Evolutionary conservation across 2,113 vertebrate species (phyloP).

Genomic region (Chunga burmeisteri): DNA sequence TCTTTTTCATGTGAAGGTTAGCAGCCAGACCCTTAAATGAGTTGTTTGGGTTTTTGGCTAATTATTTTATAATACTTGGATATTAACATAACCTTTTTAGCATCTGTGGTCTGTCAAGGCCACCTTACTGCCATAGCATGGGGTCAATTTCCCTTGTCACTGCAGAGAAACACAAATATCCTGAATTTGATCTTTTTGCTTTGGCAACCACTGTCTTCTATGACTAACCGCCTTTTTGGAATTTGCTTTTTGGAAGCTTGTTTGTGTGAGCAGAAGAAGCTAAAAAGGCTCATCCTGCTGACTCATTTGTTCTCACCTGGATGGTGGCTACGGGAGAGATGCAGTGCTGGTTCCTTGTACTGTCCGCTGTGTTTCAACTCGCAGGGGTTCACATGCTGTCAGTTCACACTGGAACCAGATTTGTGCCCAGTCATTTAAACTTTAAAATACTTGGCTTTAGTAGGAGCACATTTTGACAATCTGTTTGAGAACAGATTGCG

Average conservation of each 20-base stretch:
- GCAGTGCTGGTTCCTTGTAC: not conserved
- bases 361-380: not conserved
- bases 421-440: not conserved
- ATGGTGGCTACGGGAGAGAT: not conserved
- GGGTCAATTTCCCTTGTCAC: not conserved
- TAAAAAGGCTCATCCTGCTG: not conserved
- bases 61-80: not conserved
- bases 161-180: not conserved
- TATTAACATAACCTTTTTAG: not conserved
- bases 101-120: not conserved
- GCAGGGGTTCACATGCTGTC: not conserved
- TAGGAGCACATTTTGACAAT: not conserved
- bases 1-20: not conserved
- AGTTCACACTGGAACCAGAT: not conserved
- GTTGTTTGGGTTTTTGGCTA: fast-evolving
- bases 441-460: not conserved
- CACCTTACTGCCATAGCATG: not conserved
- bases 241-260: not conserved
- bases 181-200: not conserved
- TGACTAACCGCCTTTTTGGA: not conserved
- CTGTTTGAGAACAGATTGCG: not conserved
- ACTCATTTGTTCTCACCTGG: not conserved
- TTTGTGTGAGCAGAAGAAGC: not conserved
- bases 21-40: not conserved
- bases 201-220: not conserved